Evolutionary conservation across 2,888 invertebrate genomes (phyloP).

Genomic region (Linyphia triangularis): DNA sequence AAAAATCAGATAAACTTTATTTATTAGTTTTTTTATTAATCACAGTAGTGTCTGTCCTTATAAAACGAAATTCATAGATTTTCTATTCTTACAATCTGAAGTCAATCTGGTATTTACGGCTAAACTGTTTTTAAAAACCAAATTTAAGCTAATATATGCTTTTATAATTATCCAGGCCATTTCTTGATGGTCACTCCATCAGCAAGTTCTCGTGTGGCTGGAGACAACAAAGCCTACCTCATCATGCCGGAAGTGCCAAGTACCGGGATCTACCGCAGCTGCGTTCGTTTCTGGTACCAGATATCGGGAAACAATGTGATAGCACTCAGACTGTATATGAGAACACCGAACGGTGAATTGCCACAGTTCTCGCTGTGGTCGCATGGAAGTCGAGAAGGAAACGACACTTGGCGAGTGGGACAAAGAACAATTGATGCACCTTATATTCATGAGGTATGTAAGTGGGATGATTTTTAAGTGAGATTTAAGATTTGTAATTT

Average conservation of each 20-base stretch:
- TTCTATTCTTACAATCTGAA: not conserved
- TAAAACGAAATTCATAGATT: not conserved
- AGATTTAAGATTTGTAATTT: too few relatives aligned
- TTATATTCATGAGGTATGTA: constrained; percentile 69
- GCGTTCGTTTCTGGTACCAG: constrained; percentile 79
- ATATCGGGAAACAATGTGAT: constrained; percentile 78
- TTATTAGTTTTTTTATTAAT: too few relatives aligned
- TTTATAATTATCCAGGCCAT: constrained; percentile 56
- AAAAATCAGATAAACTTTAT: too few relatives aligned
- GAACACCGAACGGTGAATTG: not conserved
- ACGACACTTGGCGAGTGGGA: constrained; percentile 71
- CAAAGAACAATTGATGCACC: constrained; percentile 64
- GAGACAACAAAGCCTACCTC: constrained; percentile 63
- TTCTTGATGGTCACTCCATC: constrained; percentile 68
- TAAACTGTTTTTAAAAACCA: not conserved
- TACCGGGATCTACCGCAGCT: constrained; percentile 26
- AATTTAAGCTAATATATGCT: not conserved
- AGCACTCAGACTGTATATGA: constrained; percentile 68
- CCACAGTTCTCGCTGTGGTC: constrained; percentile 65
- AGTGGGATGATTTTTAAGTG: too few relatives aligned
- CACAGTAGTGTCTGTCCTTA: too few relatives aligned
- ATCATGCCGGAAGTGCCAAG: constrained; percentile 65
- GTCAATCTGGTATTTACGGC: not conserved
- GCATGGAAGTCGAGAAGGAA: constrained; percentile 44
- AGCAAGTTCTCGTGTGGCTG: constrained; percentile 36